Evolutionary conservation across 2,797 vertebrate species (phyloP).

Genomic region (Ctenosaura bakeri): DNA sequence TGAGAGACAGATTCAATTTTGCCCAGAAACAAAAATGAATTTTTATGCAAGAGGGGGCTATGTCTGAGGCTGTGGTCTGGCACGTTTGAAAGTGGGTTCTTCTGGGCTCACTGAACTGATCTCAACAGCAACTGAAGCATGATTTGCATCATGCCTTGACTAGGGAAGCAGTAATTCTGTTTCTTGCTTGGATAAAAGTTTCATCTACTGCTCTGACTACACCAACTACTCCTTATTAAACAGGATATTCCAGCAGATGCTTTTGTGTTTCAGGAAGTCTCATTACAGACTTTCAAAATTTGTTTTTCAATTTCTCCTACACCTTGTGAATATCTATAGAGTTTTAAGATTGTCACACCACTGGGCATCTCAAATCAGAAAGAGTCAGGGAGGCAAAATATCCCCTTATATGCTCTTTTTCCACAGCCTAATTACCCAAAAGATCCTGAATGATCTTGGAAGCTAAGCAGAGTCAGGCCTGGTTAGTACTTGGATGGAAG

Average conservation of each 20-base stretch:
- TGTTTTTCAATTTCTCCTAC: background rate
- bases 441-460: too few relatives aligned
- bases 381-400: background rate
- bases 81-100: background rate
- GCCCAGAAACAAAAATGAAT: background rate
- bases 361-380: background rate
- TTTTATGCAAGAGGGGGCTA: background rate
- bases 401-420: too few relatives aligned
- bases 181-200: background rate
- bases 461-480: too few relatives aligned
- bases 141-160: too few relatives aligned
- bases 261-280: background rate
- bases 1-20: background rate
- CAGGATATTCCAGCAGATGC: background rate
- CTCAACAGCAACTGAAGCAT: background rate
- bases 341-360: background rate
- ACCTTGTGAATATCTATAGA: too few relatives aligned
- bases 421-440: too few relatives aligned
- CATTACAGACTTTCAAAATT: background rate
- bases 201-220: background rate
- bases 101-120: background rate
- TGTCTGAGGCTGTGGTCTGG: background rate
- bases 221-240: background rate
- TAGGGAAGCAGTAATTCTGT: background rate
- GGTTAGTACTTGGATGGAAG: too few relatives aligned